These are phyloP conservation scores for Scophthalmus maximus DNA, from an alignment of 2,113 vertebrate species.

Conservation along the genomic window DNA sequence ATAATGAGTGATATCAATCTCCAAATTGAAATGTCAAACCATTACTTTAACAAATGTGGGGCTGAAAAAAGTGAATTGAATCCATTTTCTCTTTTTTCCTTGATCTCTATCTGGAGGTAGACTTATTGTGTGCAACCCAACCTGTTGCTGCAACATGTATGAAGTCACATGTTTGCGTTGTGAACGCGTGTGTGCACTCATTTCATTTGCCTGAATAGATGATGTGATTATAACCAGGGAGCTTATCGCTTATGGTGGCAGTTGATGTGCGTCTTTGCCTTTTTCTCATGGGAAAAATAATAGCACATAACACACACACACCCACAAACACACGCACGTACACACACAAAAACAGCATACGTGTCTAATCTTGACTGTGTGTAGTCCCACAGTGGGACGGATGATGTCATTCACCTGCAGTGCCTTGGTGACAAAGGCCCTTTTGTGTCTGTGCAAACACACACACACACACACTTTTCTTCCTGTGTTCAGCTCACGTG, in stretches of 20 bases:
- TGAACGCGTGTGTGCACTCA: background rate
- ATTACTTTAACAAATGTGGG: too few species aligned
- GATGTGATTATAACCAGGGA: background rate
- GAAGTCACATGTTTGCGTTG: slow-evolving; percentile 31
- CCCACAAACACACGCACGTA: slow-evolving; percentile 10
- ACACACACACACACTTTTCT: slow-evolving; percentile 18
- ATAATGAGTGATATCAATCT: too few species aligned
- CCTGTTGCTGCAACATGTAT: slow-evolving; percentile 6
- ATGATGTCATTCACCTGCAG: slow-evolving; percentile 80
- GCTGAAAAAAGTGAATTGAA: too few species aligned
- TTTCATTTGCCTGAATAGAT: slow-evolving; percentile 8
- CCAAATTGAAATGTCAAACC: too few species aligned
- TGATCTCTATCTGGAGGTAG: background rate
- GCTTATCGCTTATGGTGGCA: background rate
- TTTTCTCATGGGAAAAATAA: slow-evolving; percentile 61
- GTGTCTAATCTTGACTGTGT: slow-evolving; percentile 60
- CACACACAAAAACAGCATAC: slow-evolving; percentile 8
- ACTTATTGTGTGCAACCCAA: slow-evolving; percentile 21
- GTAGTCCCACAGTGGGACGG: slow-evolving; percentile 35
- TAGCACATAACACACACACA: slow-evolving; percentile 42
- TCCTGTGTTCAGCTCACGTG: slow-evolving; percentile 49
- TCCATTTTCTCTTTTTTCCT: too few species aligned
- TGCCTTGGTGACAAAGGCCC: slow-evolving; percentile 68
- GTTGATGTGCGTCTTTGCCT: slow-evolving; percentile 11
- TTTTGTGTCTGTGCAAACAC: slow-evolving; percentile 73